Conservation (phyloP, 2,888 invertebrate genomes). For the Rutpela maculata region DNA sequence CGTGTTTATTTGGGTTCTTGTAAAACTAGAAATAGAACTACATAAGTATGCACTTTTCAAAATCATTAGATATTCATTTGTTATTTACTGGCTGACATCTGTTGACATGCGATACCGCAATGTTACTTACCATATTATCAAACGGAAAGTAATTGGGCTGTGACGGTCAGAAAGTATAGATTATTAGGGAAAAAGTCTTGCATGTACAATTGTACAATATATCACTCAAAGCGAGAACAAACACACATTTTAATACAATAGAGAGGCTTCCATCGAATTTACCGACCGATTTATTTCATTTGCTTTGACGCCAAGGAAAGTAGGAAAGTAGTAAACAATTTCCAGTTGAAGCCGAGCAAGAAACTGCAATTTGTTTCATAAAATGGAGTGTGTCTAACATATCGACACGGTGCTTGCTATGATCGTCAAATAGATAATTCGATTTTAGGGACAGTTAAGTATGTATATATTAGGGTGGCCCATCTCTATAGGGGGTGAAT, state of each 20-base stretch:
- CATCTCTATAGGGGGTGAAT: no score
- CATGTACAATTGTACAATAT: conserved; percentile 25
- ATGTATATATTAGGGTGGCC: no score
- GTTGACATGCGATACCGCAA: neutral
- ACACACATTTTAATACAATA: conserved; percentile 30
- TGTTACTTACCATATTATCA: conserved; percentile 3
- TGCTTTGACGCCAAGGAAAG: conserved; percentile 16
- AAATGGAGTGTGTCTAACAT: no score
- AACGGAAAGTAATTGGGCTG: conserved; percentile 32
- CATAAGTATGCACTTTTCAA: neutral
- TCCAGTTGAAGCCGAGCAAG: neutral
- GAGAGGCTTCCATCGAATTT: neutral
- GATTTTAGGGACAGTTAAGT: no score
- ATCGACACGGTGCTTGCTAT: no score
- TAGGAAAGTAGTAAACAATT: neutral
- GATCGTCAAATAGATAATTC: no score
- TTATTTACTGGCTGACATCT: neutral
- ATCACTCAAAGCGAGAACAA: conserved; percentile 21
- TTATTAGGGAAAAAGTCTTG: conserved; percentile 25
- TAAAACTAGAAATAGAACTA: neutral
- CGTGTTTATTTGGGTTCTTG: neutral
- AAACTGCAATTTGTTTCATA: no score
- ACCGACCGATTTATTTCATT: conserved; percentile 10
- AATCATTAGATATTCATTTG: conserved; percentile 1
- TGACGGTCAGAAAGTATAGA: conserved; percentile 37